Conservation (phyloP, 2,113 vertebrate genomes). For the Jaculus jaculus region DNA sequence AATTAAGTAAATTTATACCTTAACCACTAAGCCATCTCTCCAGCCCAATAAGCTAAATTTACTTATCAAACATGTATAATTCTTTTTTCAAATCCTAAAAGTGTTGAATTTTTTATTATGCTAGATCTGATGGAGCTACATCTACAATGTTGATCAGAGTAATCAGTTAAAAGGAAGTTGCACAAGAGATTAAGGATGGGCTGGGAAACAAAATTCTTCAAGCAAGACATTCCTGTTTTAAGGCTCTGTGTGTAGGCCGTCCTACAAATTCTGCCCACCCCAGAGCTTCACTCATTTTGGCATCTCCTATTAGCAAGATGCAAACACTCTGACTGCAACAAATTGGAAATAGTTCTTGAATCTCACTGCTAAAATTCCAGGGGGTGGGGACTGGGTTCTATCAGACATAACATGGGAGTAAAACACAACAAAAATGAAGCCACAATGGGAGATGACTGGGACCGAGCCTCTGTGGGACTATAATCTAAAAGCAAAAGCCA, state of each 20-base stretch:
- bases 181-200: background rate
- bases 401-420: background rate
- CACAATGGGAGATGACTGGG: background rate
- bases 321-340: background rate
- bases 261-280: too few relatives aligned
- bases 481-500: conserved; percentile 35
- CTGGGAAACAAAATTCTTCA: background rate
- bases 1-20: background rate
- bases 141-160: background rate
- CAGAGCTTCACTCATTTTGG: background rate
- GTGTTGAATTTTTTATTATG: background rate
- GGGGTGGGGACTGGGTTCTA: background rate
- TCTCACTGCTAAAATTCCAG: background rate
- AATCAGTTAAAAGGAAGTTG: background rate
- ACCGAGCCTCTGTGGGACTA: background rate
- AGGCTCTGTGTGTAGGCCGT: background rate
- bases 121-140: background rate
- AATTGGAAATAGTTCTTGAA: background rate
- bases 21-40: too few relatives aligned
- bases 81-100: conserved; percentile 47
- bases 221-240: background rate
- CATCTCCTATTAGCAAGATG: background rate
- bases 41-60: background rate
- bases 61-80: conserved; percentile 19
- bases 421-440: conserved; percentile 37